Conservation (phyloP, 2,888 invertebrate genomes). For the Anoplius nigerrimus region DNA sequence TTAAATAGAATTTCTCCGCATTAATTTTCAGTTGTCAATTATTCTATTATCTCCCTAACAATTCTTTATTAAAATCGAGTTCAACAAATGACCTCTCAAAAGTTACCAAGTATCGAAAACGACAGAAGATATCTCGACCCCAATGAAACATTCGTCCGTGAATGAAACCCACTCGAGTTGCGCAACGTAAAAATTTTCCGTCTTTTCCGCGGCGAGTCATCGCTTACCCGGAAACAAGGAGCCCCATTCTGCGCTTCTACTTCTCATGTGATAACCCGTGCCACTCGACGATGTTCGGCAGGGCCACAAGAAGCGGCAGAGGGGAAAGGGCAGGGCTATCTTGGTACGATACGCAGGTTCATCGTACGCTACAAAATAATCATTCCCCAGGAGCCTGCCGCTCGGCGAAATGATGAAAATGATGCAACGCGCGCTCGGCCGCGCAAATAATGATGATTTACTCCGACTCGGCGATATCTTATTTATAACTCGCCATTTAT, state of each 20-base stretch:
- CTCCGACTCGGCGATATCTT: no score
- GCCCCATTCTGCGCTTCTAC: conserved; percentile 30
- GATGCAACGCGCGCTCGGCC: conserved; percentile 2
- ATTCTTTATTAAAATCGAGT: no score
- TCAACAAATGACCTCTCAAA: no score
- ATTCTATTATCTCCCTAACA: no score
- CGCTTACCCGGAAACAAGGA: conserved; percentile 48
- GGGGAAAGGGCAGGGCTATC: conserved; percentile 45
- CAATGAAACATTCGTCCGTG: no score
- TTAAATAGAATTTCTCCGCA: no score
- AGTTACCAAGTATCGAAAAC: no score
- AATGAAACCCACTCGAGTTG: no score
- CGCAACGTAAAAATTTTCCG: conserved; percentile 10
- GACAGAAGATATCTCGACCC: no score
- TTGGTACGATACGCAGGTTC: conserved; percentile 42
- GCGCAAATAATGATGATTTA: not conserved
- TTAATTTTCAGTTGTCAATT: no score
- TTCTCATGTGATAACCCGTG: conserved; percentile 37
- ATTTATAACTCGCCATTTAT: no score
- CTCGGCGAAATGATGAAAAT: not conserved
- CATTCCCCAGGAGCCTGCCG: not conserved
- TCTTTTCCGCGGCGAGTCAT: conserved; percentile 16
- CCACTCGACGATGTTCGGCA: conserved; percentile 26
- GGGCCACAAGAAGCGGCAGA: not conserved
- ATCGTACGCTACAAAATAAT: conserved; percentile 27